Conservation (phyloP, 2,888 invertebrate species). For the Holacanthella duospinosa region DNA sequence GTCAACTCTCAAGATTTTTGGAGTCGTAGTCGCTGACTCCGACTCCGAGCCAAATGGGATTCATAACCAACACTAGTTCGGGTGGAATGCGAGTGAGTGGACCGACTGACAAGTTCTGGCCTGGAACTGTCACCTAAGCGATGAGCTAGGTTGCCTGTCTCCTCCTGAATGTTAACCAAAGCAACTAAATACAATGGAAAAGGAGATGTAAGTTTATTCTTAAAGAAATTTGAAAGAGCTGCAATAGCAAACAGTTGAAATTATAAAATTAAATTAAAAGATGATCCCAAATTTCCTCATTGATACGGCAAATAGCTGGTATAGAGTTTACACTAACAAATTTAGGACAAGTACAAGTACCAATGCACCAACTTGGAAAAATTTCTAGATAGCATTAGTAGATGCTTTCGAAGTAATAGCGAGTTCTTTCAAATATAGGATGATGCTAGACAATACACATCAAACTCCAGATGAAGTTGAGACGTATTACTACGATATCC, state of each 20-base stretch:
- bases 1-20: too few relatives aligned
- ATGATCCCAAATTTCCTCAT: constrained; percentile 3
- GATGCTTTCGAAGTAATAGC: neutral
- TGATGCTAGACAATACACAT: neutral
- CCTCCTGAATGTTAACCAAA: neutral
- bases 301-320: neutral
- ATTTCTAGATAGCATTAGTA: neutral
- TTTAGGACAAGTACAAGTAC: neutral
- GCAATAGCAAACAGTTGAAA: neutral
- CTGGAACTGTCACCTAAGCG: too few relatives aligned
- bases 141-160: too few relatives aligned
- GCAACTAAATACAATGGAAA: neutral
- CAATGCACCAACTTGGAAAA: neutral
- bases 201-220: neutral
- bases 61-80: too few relatives aligned
- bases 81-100: too few relatives aligned
- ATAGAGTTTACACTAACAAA: neutral
- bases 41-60: too few relatives aligned
- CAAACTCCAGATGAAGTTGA: neutral
- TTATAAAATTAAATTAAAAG: neutral
- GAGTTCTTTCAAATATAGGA: neutral
- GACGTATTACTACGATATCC: neutral
- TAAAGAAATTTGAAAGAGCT: constrained; percentile 3
- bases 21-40: too few relatives aligned
- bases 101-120: too few relatives aligned